Conservation (phyloP, 2,888 invertebrate species). For the Sesia bembeciformis region DNA sequence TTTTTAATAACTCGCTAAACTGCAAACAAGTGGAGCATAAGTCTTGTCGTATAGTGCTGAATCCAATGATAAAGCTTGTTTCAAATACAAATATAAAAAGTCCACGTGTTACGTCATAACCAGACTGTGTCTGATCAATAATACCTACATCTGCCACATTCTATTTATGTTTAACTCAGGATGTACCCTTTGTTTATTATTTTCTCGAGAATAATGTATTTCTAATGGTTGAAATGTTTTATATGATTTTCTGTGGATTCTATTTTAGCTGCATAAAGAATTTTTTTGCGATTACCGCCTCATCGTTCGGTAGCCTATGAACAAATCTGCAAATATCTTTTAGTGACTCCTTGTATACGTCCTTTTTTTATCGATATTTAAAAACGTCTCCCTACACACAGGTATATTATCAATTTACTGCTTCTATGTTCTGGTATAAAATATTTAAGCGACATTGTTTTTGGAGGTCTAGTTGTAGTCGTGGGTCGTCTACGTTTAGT, state of each 20-base stretch:
- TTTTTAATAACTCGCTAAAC: constrained; percentile 2
- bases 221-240: constrained; percentile 3
- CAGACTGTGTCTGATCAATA: constrained; percentile 4
- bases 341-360: constrained; percentile 7
- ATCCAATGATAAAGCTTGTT: constrained; percentile 5
- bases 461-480: constrained; percentile 6
- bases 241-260: constrained; percentile 6
- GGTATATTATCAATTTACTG: not conserved
- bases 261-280: constrained; percentile 1
- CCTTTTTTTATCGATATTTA: not conserved
- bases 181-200: constrained; percentile 3
- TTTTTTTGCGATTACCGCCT: constrained; percentile 8
- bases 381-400: not conserved
- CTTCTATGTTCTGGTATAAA: not conserved
- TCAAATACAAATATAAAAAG: constrained; percentile 7
- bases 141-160: constrained; percentile 6
- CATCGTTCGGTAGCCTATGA: constrained; percentile 5
- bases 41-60: constrained; percentile 4
- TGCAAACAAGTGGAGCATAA: constrained; percentile 6
- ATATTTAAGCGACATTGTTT: not conserved
- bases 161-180: constrained; percentile 5
- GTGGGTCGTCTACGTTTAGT: not conserved
- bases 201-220: constrained; percentile 1
- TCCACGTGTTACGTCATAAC: not conserved
- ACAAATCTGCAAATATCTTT: constrained; percentile 6